A percentile compares a stretch with the other conserved stretches of the same genome.
Evolutionary conservation across 2,797 vertebrate genomes (phyloP).

Genomic region (Pterois miles): DNA sequence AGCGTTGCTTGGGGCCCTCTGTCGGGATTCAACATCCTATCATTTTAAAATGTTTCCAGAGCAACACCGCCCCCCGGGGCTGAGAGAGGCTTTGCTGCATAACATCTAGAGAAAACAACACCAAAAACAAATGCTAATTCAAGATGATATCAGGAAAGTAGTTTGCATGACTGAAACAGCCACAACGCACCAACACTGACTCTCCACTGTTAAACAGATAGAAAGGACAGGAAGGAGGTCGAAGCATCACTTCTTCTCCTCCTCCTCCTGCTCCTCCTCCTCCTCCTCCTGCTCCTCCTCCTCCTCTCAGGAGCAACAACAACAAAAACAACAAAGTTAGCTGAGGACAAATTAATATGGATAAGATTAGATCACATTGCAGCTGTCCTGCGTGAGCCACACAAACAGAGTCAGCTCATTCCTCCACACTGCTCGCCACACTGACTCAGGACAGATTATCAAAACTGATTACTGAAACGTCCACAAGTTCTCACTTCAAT

Average conservation of each 20-base stretch:
- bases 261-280: not conserved
- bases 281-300: not conserved
- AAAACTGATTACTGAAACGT: constrained; percentile 7
- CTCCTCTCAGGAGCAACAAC: not conserved
- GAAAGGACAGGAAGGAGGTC: constrained; percentile 6
- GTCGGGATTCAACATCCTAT: not conserved
- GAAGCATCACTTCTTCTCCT: too few relatives aligned
- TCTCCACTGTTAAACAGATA: constrained; percentile 15
- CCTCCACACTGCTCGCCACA: not conserved
- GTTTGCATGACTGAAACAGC: constrained; percentile 15
- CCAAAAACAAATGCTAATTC: constrained; percentile 24
- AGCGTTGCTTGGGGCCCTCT: not conserved
- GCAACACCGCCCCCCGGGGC: not conserved
- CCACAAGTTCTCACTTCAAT: not conserved
- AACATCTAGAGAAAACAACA: not conserved
- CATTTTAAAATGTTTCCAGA: constrained; percentile 2
- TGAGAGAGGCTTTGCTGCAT: constrained; percentile 2
- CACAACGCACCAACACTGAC: not conserved
- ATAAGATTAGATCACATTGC: constrained; percentile 26
- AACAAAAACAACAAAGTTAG: constrained; percentile 21
- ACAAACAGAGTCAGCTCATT: constrained; percentile 19
- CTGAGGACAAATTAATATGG: constrained; percentile 13
- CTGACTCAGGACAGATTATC: constrained; percentile 26
- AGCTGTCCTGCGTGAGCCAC: constrained; percentile 1
- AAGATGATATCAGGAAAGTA: constrained; percentile 32